phyloP scores from a whole-genome alignment of 2,797 vertebrate species.

The Gadopsis bispinosus region DNA sequence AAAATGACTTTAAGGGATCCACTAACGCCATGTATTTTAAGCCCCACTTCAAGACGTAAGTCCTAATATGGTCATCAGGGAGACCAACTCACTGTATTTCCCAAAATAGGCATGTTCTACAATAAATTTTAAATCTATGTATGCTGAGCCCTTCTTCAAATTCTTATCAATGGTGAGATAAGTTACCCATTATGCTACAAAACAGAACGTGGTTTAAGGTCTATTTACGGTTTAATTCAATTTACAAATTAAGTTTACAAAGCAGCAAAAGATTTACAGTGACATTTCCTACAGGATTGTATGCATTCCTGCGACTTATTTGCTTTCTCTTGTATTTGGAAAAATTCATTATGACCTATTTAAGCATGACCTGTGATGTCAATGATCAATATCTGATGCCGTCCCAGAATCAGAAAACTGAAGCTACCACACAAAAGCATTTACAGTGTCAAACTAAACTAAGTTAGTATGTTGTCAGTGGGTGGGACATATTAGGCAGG shows the following conservation, averaged over 20 bases:
- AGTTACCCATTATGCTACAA: neutral
- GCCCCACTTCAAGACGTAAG: conserved; percentile 23
- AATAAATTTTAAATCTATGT: conserved; percentile 23
- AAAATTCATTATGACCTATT: neutral
- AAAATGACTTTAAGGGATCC: conserved; percentile 58
- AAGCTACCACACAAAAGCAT: neutral
- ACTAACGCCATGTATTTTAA: conserved; percentile 58
- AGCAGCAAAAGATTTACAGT: neutral
- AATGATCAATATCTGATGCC: neutral
- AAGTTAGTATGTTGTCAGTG: no score
- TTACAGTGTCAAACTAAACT: conserved; percentile 10
- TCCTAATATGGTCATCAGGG: conserved; percentile 65
- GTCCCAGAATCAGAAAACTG: neutral
- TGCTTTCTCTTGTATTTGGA: neutral
- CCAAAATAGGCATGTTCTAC: conserved; percentile 53
- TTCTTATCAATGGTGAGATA: neutral
- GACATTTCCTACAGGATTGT: neutral
- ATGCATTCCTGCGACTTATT: conserved; percentile 1
- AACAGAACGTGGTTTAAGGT: conserved; percentile 14
- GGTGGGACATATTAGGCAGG: no score
- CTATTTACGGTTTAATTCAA: no score
- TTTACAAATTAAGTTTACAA: conserved; percentile 18
- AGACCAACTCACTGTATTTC: conserved; percentile 20
- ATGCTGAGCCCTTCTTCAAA: conserved; percentile 17
- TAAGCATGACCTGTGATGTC: neutral